These are phyloP conservation scores for Amphiprion ocellaris DNA, from an alignment of 2,113 vertebrate species.

Conservation along the genomic window DNA sequence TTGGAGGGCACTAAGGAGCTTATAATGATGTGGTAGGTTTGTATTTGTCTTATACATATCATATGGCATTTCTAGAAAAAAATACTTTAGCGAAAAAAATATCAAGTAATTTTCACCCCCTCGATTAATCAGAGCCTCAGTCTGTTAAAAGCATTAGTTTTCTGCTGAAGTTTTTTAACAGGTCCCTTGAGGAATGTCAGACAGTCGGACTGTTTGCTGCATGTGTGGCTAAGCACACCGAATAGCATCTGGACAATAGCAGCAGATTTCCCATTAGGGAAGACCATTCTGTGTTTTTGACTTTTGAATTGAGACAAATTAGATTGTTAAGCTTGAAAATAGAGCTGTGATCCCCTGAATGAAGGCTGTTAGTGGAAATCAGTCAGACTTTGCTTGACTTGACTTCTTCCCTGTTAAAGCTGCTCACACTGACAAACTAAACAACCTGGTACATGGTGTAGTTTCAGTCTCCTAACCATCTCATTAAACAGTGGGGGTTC, in stretches of 20 bases:
- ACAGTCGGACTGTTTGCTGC: background rate
- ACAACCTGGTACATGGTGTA: background rate
- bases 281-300: conserved; percentile 9
- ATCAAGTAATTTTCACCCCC: background rate
- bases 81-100: background rate
- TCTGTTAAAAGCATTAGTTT: background rate
- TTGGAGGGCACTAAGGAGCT: too few relatives aligned
- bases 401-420: conserved; percentile 1
- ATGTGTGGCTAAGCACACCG: conserved; percentile 16
- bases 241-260: conserved; percentile 19
- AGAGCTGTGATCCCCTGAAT: conserved; percentile 12
- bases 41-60: too few relatives aligned
- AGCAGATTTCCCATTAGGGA: conserved; percentile 7
- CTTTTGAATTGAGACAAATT: conserved; percentile 10
- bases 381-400: background rate
- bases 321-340: conserved; percentile 5
- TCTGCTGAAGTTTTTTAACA: conserved; percentile 4
- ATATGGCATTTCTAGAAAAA: background rate
- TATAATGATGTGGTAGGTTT: too few relatives aligned
- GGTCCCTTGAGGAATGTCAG: conserved; percentile 10
- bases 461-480: background rate
- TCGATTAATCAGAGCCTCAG: background rate
- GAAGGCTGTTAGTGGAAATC: background rate
- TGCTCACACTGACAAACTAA: background rate
- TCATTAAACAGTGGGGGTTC: background rate